Evolutionary conservation across 1,140 invertebrate species (phyloP).

Genomic region (Protaetia brevitarsis): DNA sequence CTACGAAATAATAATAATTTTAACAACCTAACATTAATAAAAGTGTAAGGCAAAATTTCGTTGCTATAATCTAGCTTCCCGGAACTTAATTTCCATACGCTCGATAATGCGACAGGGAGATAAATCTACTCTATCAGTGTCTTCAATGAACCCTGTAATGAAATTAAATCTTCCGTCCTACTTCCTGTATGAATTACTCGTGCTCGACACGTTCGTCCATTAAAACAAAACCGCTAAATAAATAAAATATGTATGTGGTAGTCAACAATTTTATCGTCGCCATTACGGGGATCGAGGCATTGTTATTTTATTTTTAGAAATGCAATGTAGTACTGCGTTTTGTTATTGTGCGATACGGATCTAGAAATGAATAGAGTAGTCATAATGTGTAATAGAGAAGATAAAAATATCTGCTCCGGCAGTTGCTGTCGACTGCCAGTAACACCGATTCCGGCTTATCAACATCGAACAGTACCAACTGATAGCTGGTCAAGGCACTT

Average conservation of each 20-base stretch:
- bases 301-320: conserved; percentile 19
- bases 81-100: conserved; percentile 26
- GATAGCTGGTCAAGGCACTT: neutral
- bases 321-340: conserved; percentile 10
- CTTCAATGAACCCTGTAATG: neutral
- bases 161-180: neutral
- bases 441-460: neutral
- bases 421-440: neutral
- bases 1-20: neutral
- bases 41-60: no score
- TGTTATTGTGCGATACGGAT: neutral
- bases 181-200: neutral
- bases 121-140: conserved; percentile 24
- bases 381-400: conserved; percentile 22
- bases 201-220: neutral
- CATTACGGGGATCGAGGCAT: neutral
- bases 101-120: neutral
- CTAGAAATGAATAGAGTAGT: conserved; percentile 20
- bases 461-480: neutral
- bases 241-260: neutral
- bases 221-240: neutral
- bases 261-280: conserved; percentile 6
- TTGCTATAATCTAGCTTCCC: conserved; percentile 23
- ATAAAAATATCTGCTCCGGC: conserved; percentile 21
- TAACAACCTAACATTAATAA: neutral